Conservation (phyloP, 53 echinoderm and acorn worm species). For the Stichopus horrens region DNA sequence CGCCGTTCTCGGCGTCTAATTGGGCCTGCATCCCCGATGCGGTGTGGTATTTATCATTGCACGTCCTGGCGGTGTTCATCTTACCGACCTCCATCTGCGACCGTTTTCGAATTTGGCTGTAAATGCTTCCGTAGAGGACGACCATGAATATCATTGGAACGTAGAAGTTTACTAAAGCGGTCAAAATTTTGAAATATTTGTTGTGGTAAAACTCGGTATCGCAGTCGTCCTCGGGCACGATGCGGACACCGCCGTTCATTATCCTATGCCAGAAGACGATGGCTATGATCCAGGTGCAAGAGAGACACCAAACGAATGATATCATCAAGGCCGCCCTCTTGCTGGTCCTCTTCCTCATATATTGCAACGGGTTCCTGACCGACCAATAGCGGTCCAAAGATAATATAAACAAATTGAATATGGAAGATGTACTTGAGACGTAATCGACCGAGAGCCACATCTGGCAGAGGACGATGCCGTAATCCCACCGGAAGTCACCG, state of each 20-base stretch:
- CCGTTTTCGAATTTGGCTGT: slow-evolving; percentile 75
- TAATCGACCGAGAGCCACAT: slow-evolving; percentile 88
- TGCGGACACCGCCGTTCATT: slow-evolving; percentile 52
- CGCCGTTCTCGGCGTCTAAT: slow-evolving; percentile 35
- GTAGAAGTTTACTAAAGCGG: slow-evolving; percentile 92
- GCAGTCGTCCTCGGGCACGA: slow-evolving; percentile 61
- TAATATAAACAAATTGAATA: slow-evolving; percentile 86
- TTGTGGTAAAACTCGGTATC: slow-evolving; percentile 86
- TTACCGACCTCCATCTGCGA: slow-evolving; percentile 81
- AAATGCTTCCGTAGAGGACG: slow-evolving; percentile 82
- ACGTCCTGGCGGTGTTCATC: slow-evolving; percentile 53
- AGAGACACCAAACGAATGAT: slow-evolving; percentile 74
- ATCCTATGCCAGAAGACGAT: slow-evolving; percentile 79
- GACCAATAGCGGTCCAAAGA: slow-evolving; percentile 98
- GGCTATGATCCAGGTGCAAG: slow-evolving; percentile 74
- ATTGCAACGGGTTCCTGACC: slow-evolving; percentile 84
- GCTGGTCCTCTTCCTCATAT: slow-evolving; percentile 84
- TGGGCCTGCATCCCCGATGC: slow-evolving; percentile 31
- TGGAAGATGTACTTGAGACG: slow-evolving; percentile 93
- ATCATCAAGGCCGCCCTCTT: slow-evolving; percentile 87
- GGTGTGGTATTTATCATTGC: slow-evolving; percentile 37
- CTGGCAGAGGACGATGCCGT: slow-evolving; percentile 84
- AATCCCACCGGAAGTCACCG: slow-evolving; percentile 66
- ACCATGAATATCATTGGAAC: slow-evolving; percentile 75
- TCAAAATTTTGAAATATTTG: slow-evolving; percentile 72